A percentile compares a stretch with the other conserved stretches of the same genome.
phyloP scores from a whole-genome alignment of 2,797 vertebrate species.

The Xerus rutilus region DNA sequence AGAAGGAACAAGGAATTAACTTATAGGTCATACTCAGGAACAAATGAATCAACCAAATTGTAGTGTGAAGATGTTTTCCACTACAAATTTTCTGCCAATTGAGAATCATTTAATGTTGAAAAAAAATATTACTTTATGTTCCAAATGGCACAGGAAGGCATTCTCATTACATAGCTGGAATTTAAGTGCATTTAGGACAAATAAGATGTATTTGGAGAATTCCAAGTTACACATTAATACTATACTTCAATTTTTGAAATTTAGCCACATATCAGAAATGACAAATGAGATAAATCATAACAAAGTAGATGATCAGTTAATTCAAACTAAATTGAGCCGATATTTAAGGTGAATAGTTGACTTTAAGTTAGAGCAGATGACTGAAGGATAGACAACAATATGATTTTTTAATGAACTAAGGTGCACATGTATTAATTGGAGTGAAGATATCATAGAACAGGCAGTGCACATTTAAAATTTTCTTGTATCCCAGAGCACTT shows the following conservation, averaged over 20 bases:
- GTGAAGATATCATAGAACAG: background rate
- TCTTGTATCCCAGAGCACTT: background rate
- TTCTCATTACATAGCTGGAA: background rate
- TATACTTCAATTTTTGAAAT: background rate
- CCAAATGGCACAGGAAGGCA: background rate
- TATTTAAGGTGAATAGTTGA: background rate
- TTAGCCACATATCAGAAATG: background rate
- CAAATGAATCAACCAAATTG: conserved; percentile 46
- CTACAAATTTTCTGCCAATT: background rate
- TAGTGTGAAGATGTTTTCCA: background rate
- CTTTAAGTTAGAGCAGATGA: background rate
- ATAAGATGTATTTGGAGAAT: background rate
- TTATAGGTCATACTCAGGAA: background rate
- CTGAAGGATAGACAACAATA: background rate
- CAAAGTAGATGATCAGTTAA: background rate
- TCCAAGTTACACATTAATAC: background rate
- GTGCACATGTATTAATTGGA: background rate
- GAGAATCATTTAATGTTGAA: background rate
- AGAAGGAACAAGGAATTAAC: conserved; percentile 14
- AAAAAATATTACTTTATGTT: background rate
- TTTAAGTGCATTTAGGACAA: background rate
- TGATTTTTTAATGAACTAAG: background rate
- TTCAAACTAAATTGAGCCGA: background rate
- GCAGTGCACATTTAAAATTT: background rate
- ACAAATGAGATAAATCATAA: background rate